Base-by-base conservation (phyloP, 2,888 invertebrate genomes). In the Microchrysa polita region DNA sequence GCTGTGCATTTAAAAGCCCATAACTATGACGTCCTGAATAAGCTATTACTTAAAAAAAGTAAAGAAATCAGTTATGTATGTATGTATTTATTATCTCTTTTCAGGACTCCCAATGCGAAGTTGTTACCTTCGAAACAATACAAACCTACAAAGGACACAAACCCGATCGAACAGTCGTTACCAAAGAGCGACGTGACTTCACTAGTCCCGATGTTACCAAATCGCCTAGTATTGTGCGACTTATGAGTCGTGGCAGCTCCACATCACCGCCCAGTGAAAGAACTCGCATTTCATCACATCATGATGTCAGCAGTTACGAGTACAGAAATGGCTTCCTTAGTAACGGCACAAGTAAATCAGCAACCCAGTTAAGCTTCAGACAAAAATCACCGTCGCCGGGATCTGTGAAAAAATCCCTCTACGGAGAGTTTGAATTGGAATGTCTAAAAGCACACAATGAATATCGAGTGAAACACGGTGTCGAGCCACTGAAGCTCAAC, bases 401-500 rank as follows among this genome's bases (percentile, higher is more conserved):
- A 23, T 65, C 73, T 22, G 4, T 73, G 1, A 73, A 73, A 18
- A 65, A 44, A 22, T 73, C 73, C 1, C 16, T 55, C 55, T 79
- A 73, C 72, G 78, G 79, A 42, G 81, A 88, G 79, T 93, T 93
- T 80, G 89, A 91, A 82, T 87, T 88, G 65, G 91, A 91, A 73
- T 92, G 91, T 80, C 83, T 93, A 48, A 86, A 87, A 74, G 89
- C 92, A 20, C 93, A 93, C 81, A 93, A 93, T 80, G 89, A 89
- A 74, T 92, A 90, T 79, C 87, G 93, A 78, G 85, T 81, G 74
- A 87, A 87, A 60, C 93, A 93, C 79, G 90, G 90, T 10, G 91
- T 90, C 0, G 88, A 88, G 53, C 88, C 90, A 0, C 82, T 93
- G 72, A 88, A 88, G 78, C 82, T 92, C 4, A 92, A 87, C 80